phyloP scores from a whole-genome alignment of 2,888 invertebrate species.

The Cynaeus angustus region DNA sequence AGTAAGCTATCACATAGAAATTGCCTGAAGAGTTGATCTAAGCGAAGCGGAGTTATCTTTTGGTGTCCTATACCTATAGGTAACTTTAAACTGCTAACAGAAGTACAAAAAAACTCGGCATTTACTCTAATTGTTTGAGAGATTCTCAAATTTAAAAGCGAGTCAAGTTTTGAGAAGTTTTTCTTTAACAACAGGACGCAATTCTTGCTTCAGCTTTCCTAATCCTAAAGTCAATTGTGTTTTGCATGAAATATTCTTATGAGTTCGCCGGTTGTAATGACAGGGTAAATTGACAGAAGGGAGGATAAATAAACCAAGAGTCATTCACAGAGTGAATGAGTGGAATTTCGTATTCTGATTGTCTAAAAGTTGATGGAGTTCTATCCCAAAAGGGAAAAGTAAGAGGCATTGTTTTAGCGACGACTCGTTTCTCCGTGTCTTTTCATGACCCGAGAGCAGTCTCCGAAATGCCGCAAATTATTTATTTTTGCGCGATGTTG shows the following conservation, averaged over 20 bases:
- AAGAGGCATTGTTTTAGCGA: slow-evolving; percentile 33
- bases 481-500: slow-evolving; percentile 23
- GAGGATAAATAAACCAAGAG: slow-evolving; percentile 56
- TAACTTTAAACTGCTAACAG: slow-evolving; percentile 6
- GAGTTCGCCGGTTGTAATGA: slow-evolving; percentile 37
- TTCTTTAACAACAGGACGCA: slow-evolving; percentile 1
- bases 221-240: slow-evolving; percentile 26
- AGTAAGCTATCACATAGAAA: slow-evolving; percentile 46
- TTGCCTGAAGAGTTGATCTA: slow-evolving; percentile 42
- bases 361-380: slow-evolving; percentile 48
- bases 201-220: slow-evolving; percentile 11
- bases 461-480: slow-evolving; percentile 26
- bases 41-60: slow-evolving; percentile 14
- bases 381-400: slow-evolving; percentile 46
- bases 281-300: slow-evolving; percentile 54
- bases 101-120: slow-evolving; percentile 13
- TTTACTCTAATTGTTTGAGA: slow-evolving; percentile 18
- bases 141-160: slow-evolving; percentile 14
- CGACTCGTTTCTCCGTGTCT: slow-evolving; percentile 17
- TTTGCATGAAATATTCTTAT: slow-evolving; percentile 42
- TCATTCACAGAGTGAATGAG: slow-evolving; percentile 54
- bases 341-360: slow-evolving; percentile 55
- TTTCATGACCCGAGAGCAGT: slow-evolving; percentile 12
- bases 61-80: slow-evolving; percentile 18
- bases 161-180: slow-evolving; percentile 7